A percentile compares a stretch with the other conserved stretches of the same genome.
Conservation (phyloP, 2,113 vertebrate species). For the Thalassoma bifasciatum region DNA sequence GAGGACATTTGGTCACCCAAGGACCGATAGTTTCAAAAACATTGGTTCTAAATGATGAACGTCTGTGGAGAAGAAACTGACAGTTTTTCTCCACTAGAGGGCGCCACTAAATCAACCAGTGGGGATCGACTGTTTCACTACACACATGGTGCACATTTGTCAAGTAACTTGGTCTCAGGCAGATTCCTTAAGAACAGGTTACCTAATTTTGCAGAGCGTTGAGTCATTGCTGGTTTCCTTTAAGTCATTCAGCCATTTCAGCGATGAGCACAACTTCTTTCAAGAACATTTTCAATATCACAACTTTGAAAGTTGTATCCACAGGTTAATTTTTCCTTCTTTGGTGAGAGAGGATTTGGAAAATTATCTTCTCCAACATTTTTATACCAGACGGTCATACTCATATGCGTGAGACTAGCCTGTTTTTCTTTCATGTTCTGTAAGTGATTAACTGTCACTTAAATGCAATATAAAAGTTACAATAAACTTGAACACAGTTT, state of each 20-base stretch:
- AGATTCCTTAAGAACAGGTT: background rate
- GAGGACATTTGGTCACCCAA: no score
- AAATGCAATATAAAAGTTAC: background rate
- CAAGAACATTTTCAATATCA: background rate
- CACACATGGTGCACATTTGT: conserved; percentile 30
- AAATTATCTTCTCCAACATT: background rate
- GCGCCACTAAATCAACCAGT: conserved; percentile 17
- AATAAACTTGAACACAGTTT: background rate
- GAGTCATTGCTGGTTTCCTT: background rate
- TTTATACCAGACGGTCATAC: background rate
- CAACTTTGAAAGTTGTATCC: background rate
- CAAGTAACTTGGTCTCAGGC: background rate
- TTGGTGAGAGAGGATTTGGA: background rate
- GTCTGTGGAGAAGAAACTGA: background rate
- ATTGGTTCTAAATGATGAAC: background rate
- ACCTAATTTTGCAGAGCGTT: background rate
- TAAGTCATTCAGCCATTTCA: no score
- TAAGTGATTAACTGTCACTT: background rate
- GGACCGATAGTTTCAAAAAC: no score
- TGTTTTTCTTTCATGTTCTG: background rate
- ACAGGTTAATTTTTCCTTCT: background rate
- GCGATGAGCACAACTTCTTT: no score
- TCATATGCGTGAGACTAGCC: background rate
- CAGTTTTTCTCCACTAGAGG: conserved; percentile 47
- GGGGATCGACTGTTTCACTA: background rate